These are phyloP conservation scores for Phorcus lineatus DNA, from an alignment of 2,888 invertebrate species.

Conservation along the genomic window DNA sequence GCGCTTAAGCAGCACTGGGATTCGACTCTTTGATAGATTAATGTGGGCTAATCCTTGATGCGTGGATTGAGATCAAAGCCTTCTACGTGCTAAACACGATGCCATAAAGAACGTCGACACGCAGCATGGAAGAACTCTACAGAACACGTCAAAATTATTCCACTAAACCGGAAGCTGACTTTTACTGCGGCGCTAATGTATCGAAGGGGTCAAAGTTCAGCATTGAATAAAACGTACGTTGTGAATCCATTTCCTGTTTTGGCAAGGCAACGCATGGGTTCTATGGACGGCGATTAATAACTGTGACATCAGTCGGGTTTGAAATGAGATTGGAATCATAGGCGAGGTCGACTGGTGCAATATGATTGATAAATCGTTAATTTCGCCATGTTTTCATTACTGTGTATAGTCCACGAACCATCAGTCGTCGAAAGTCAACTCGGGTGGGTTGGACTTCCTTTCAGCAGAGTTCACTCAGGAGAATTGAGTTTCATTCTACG, in stretches of 20 bases:
- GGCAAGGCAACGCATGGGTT: neutral
- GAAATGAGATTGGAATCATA: constrained; percentile 8
- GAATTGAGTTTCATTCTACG: too few relatives aligned
- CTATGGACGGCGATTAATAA: neutral
- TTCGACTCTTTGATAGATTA: too few relatives aligned
- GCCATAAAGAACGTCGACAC: too few relatives aligned
- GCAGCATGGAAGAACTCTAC: too few relatives aligned
- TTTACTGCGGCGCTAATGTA: constrained; percentile 20
- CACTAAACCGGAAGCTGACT: constrained; percentile 15
- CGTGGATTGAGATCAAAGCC: too few relatives aligned
- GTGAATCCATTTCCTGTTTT: constrained; percentile 20
- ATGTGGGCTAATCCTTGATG: too few relatives aligned
- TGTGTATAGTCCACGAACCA: too few relatives aligned
- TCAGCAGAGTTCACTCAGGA: too few relatives aligned
- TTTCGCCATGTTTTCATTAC: neutral
- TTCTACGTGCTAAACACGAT: too few relatives aligned
- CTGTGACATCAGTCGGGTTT: constrained; percentile 1
- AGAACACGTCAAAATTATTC: neutral
- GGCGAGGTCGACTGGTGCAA: neutral
- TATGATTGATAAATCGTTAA: constrained; percentile 18
- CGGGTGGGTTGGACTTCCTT: too few relatives aligned
- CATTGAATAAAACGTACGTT: neutral
- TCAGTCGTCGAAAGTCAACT: too few relatives aligned
- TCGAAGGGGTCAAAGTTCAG: neutral
- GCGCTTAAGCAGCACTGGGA: too few relatives aligned